phyloP scores from a whole-genome alignment of 2,888 invertebrate species.

The Epistrophella euchroma region DNA sequence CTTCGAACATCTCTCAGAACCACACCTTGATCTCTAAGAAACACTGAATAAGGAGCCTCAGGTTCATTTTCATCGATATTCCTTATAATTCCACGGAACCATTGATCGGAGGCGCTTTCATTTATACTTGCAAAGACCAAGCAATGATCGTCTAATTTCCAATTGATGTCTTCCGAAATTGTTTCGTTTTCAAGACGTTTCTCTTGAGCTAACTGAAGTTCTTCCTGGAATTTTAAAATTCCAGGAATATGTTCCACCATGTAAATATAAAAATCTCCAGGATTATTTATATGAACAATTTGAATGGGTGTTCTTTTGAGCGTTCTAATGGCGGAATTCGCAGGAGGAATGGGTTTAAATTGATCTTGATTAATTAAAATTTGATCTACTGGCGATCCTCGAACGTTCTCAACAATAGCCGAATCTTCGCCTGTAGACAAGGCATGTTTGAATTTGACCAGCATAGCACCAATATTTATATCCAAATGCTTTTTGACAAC shows the following conservation, averaged over 20 bases:
- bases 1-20: slow-evolving; percentile 84
- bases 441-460: slow-evolving; percentile 85
- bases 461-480: slow-evolving; percentile 85
- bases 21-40: slow-evolving; percentile 88
- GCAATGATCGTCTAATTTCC: slow-evolving; percentile 85
- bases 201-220: slow-evolving; percentile 84
- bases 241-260: slow-evolving; percentile 84
- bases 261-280: slow-evolving; percentile 87
- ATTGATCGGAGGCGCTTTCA: slow-evolving; percentile 85
- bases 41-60: slow-evolving; percentile 83
- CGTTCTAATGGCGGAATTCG: slow-evolving; percentile 12
- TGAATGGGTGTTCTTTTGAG: slow-evolving; percentile 79
- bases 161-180: slow-evolving; percentile 78
- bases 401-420: slow-evolving; percentile 20
- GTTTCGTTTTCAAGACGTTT: slow-evolving; percentile 30
- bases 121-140: slow-evolving; percentile 84
- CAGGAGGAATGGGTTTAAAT: slow-evolving; percentile 36
- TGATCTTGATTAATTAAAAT: neutral
- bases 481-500: slow-evolving; percentile 80
- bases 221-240: slow-evolving; percentile 84
- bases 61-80: slow-evolving; percentile 77
- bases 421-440: slow-evolving; percentile 83
- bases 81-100: slow-evolving; percentile 86
- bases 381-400: slow-evolving; percentile 11
- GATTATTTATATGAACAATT: slow-evolving; percentile 85